Evolutionary conservation across 1,140 invertebrate species (phyloP), one percentile per base, ranked within the genome.

Genomic region (Pseudobourletiella spinata): DNA sequence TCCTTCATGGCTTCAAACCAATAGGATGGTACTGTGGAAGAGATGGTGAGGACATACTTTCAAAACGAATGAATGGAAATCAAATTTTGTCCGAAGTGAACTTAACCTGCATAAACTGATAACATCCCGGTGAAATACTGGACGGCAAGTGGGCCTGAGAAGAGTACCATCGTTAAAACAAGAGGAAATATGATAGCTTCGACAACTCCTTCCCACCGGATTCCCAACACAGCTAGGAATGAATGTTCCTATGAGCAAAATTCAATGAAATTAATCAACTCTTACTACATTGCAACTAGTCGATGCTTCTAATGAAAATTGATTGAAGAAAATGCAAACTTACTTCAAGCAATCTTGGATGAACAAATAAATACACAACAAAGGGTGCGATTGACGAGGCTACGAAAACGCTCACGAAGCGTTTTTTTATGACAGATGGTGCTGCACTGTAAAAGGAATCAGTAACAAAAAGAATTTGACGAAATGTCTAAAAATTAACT

Each of bases 401-500:
- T 58, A 88, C 75, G 63, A 84, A 83, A 0, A 91, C 88, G 76
- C 90, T 92, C 50, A 89, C 80, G 73, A 93, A 94, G 72, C 91
- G 81, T 74, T 82, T 83, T 71, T 90, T 92, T 64, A 95, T 91
- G 2, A 85, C 90, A n/a, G 84, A 81, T 4, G 90, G 88, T 77
- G 94, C 89, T 74, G 92, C 85, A 70, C 89, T 89, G 77, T 71
- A 84, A 80, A 65, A 42, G 6, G 50, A 28, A 30, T 55, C 14
- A 28, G 20, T 52, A 14, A 57, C 24, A n/a, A 44, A 22, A 44
- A 2, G 24, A 29, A 15, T 26, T 4, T 26, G n/a, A 44, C n/a
- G 18, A 32, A 28, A n/a, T 32, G 30, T 1, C 3, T 26, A 52
- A 28, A 56, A 56, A 20, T 32, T 20, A 3, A 6, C 26, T 35